Evolutionary conservation across 2,113 vertebrate genomes (phyloP).

Genomic region (Conger conger): DNA sequence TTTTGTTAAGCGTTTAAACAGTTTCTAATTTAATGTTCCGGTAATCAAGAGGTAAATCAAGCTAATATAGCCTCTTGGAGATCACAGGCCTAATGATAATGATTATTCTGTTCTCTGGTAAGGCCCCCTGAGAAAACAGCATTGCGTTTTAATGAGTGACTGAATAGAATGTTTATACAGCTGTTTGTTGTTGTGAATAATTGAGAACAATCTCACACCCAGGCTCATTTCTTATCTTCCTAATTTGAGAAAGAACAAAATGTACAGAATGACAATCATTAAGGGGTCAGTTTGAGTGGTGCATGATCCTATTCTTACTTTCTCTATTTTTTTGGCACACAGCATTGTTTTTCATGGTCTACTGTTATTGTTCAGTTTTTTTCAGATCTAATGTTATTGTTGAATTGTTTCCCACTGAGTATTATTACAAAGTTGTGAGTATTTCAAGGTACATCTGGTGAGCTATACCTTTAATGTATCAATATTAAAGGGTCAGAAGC

Average conservation of each 20-base stretch:
- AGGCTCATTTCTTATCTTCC: conserved; percentile 36
- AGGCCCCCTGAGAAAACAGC: conserved; percentile 36
- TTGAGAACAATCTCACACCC: conserved; percentile 39
- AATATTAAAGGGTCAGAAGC: not conserved
- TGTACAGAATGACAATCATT: conserved; percentile 35
- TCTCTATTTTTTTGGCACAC: conserved; percentile 5
- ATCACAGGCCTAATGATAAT: conserved; percentile 14
- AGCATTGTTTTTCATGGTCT: not conserved
- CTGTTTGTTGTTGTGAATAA: conserved; percentile 40
- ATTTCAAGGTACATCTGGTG: not conserved
- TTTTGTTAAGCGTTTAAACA: conserved; percentile 2
- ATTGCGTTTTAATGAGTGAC: conserved; percentile 47
- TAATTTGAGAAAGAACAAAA: conserved; percentile 43
- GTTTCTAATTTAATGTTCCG: conserved; percentile 18
- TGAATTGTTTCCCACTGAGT: not conserved
- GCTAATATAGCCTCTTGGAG: not conserved
- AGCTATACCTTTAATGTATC: not conserved
- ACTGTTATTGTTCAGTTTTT: not conserved
- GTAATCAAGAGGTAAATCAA: conserved; percentile 5
- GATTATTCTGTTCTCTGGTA: conserved; percentile 25
- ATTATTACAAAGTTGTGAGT: not conserved
- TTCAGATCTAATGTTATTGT: not conserved
- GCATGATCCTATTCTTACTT: conserved; percentile 14
- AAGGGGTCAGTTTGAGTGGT: conserved; percentile 14
- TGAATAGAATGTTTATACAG: conserved; percentile 27